phyloP scores from a whole-genome alignment of 1,140 invertebrate species.

The Epicauta chinensis region DNA sequence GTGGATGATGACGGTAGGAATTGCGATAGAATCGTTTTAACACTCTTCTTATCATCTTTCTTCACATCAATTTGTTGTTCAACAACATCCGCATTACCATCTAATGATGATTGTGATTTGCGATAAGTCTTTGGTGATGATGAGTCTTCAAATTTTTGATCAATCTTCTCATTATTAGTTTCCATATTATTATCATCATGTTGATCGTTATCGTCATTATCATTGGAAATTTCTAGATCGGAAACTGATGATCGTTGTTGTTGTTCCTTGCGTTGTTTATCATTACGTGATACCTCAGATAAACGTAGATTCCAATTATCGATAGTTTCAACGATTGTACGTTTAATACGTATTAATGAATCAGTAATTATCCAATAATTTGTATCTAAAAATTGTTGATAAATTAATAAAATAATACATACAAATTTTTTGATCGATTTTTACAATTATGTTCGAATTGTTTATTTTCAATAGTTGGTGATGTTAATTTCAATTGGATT shows the following conservation, averaged over 20 bases:
- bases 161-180: neutral
- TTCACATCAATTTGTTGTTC: slow-evolving; percentile 34
- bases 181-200: neutral
- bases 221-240: slow-evolving; percentile 8
- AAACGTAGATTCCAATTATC: slow-evolving; percentile 61
- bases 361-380: slow-evolving; percentile 52
- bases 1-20: slow-evolving; percentile 50
- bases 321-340: slow-evolving; percentile 57
- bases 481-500: slow-evolving; percentile 63
- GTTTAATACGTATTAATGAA: slow-evolving; percentile 56
- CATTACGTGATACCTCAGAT: slow-evolving; percentile 23
- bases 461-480: slow-evolving; percentile 51
- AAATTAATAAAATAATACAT: neutral
- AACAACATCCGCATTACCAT: slow-evolving; percentile 32
- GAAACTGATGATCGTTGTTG: neutral
- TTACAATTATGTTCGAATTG: slow-evolving; percentile 31
- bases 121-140: slow-evolving; percentile 43
- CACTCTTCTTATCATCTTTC: slow-evolving; percentile 54
- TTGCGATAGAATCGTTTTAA: slow-evolving; percentile 65
- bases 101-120: slow-evolving; percentile 40
- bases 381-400: slow-evolving; percentile 3
- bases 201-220: neutral
- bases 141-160: slow-evolving; percentile 33
- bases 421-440: neutral
- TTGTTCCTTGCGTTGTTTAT: neutral